phyloP scores from a whole-genome alignment of 2,113 vertebrate species.

The Erythrolamprus reginae region DNA sequence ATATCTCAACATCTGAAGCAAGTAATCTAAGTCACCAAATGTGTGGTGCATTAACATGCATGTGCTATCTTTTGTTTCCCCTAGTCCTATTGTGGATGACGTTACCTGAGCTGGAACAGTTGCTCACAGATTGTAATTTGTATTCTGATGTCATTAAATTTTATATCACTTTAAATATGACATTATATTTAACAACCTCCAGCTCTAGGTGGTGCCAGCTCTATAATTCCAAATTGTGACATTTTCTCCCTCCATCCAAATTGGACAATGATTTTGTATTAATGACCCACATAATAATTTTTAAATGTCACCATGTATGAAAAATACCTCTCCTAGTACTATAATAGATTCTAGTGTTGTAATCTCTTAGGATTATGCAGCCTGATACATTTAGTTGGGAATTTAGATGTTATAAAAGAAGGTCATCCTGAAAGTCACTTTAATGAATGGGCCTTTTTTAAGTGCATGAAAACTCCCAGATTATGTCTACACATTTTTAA shows the following conservation, averaged over 20 bases:
- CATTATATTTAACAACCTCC: not conserved
- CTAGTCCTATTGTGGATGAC: not conserved
- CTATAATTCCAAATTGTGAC: not conserved
- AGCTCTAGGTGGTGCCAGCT: not conserved
- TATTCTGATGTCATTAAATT: not conserved
- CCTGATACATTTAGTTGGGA: not conserved
- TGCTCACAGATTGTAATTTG: not conserved
- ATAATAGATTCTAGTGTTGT: not conserved
- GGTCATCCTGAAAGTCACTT: not conserved
- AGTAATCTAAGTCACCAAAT: not conserved
- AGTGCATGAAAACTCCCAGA: not conserved
- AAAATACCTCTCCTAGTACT: not conserved
- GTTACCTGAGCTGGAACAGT: not conserved
- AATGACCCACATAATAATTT: not conserved
- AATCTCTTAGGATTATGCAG: not conserved
- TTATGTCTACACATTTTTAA: not conserved
- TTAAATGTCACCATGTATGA: not conserved
- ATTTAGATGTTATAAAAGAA: not conserved
- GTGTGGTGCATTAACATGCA: not conserved
- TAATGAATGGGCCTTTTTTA: not conserved
- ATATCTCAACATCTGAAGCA: not conserved
- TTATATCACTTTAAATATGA: not conserved
- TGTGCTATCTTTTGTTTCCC: not conserved
- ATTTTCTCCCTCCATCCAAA: not conserved
- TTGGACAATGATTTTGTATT: not conserved